Conservation (phyloP, 2,888 invertebrate species). For the Timandra comae region DNA sequence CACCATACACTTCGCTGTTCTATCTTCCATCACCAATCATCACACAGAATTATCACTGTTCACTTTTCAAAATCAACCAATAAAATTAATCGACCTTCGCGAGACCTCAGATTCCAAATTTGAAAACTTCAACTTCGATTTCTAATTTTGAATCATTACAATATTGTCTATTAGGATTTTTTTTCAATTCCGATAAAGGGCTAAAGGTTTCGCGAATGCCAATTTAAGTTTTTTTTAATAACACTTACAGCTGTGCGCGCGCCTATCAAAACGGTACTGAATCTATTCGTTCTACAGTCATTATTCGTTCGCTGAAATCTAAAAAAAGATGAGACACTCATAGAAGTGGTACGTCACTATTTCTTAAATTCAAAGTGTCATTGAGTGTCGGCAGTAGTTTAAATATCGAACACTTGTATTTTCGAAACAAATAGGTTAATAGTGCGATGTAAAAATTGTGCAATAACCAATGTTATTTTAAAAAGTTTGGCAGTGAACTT, state of each 20-base stretch:
- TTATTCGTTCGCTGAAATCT: conserved; percentile 63
- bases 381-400: conserved; percentile 26
- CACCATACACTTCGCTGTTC: conserved; percentile 8
- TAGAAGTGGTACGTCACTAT: conserved; percentile 36
- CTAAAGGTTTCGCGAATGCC: conserved; percentile 20
- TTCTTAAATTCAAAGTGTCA: conserved; percentile 30
- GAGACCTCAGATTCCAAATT: conserved; percentile 10
- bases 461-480: conserved; percentile 6
- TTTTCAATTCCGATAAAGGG: conserved; percentile 6
- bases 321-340: conserved; percentile 67
- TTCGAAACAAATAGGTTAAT: conserved; percentile 25
- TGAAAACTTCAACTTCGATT: conserved; percentile 1
- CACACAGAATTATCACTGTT: conserved; percentile 8
- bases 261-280: conserved; percentile 63
- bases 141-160: conserved; percentile 1
- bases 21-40: conserved; percentile 5
- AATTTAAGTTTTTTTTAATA: conserved; percentile 29
- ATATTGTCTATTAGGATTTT: conserved; percentile 2
- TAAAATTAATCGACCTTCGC: conserved; percentile 8
- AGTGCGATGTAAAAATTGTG: conserved; percentile 13
- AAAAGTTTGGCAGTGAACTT: not conserved
- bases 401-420: conserved; percentile 21
- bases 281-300: conserved; percentile 40
- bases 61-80: not conserved
- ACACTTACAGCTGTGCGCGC: conserved; percentile 68